These are phyloP conservation scores for Sesamia inferens DNA, from an alignment of 2,888 invertebrate genomes.

Conservation along the genomic window DNA sequence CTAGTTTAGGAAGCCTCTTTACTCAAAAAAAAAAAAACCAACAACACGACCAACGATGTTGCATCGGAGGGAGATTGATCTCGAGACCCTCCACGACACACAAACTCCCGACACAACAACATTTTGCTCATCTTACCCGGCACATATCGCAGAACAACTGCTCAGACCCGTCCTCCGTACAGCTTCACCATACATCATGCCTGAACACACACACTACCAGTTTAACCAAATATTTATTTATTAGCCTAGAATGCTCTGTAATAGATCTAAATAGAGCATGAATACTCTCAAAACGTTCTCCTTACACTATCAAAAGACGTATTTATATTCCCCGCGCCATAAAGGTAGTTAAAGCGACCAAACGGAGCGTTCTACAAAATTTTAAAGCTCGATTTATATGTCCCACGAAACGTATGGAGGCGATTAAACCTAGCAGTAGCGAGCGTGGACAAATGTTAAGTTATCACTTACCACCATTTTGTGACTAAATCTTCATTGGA, in stretches of 20 bases:
- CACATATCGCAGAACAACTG: too few relatives aligned
- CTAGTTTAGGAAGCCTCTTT: too few relatives aligned
- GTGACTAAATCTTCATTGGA: conserved; percentile 59
- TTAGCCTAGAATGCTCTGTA: background rate
- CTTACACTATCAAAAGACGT: conserved; percentile 22
- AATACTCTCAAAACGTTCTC: conserved; percentile 17
- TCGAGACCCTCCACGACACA: too few relatives aligned
- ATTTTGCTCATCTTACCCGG: too few relatives aligned
- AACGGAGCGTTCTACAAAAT: conserved; percentile 59
- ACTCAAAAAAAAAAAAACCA: too few relatives aligned
- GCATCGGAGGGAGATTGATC: too few relatives aligned
- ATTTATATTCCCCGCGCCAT: conserved; percentile 50
- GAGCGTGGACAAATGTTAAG: conserved; percentile 66
- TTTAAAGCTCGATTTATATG: conserved; percentile 69
- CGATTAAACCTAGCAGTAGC: conserved; percentile 67
- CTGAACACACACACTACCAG: too few relatives aligned
- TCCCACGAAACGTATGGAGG: conserved; percentile 66
- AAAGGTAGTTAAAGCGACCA: conserved; percentile 50
- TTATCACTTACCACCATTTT: conserved; percentile 60
- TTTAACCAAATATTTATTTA: background rate
- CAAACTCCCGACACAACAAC: too few relatives aligned
- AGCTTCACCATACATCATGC: too few relatives aligned
- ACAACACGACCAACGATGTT: too few relatives aligned
- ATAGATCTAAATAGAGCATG: conserved; percentile 29
- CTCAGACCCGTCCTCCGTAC: too few relatives aligned